Base-by-base conservation (phyloP, 2,888 invertebrate genomes). In the Nineta flava region DNA sequence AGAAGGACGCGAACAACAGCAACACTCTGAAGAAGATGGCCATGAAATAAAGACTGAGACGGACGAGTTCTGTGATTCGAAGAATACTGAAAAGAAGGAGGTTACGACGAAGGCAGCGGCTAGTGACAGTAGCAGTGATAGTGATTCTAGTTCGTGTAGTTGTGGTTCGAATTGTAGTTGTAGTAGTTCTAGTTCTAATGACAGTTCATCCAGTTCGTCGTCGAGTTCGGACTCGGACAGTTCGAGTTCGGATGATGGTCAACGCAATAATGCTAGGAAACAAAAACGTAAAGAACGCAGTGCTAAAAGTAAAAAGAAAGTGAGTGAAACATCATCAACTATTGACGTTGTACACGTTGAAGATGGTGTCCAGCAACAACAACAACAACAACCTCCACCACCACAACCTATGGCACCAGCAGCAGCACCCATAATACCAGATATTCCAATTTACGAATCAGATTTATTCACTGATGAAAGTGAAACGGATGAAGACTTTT, bases 401-500 rank as follows among this genome's bases (percentile, higher is more conserved):
- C 53, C 10, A 34, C 6, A 5, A 2, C 53, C 10, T 46, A 48
- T 40, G 52, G 62, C 72, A 16, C 70, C 71, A 34, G 70, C 71
- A 57, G 70, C 72, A 57, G 61, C 68, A 1, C 81, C 83, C 57
- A 73, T 76, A 26, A 26, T 26, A 26, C 26, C 26, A 1, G 69
- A 78, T 1, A 78, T 87, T 53, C 69, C 78, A 1, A 79, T 87
- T 53, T 73, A 77, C 34, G 91, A 91, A 67, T 84, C 87, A 1
- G 90, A 91, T 66, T 71, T 90, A 47, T 87, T 88, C 57, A 90
- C 90, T 0, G 81, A 83, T 13, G 84, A 88, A 64, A 83, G 86
- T 46, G 86, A 86, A 54, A 87, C 87, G 1, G 88, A 88, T 63
- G 88, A 88, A 68, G 88, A 88, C 57, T 88, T 88, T 65, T 90